Percentiles rank a stretch among this genome's conserved stretches.
Evolutionary conservation across 2,888 invertebrate species (phyloP).

Genomic region (Ypsolopha scabrella): DNA sequence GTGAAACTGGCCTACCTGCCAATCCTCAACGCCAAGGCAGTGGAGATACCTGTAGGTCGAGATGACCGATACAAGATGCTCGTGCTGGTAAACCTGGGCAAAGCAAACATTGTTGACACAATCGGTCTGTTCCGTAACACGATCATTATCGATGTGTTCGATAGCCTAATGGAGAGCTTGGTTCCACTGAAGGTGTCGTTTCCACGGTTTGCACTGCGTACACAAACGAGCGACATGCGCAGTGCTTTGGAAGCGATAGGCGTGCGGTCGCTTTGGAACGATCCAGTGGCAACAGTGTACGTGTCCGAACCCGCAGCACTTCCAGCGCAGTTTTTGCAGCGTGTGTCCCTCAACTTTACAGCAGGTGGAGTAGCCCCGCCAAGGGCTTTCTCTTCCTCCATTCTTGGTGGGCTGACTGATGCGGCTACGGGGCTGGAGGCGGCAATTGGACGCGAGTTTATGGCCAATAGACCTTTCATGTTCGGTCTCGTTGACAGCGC

Average conservation of each 20-base stretch:
- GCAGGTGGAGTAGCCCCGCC: neutral
- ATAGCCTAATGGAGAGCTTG: conserved; percentile 16
- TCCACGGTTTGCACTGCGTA: conserved; percentile 19
- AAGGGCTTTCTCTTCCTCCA: conserved; percentile 1
- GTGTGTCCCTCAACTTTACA: neutral
- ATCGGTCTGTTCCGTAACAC: conserved; percentile 16
- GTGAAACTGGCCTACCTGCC: conserved; percentile 20
- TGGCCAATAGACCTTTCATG: conserved; percentile 1
- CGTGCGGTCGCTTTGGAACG: conserved; percentile 16
- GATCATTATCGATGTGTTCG: conserved; percentile 16
- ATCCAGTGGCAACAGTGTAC: conserved; percentile 9
- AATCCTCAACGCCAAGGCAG: conserved; percentile 17
- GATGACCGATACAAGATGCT: conserved; percentile 15
- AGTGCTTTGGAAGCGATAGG: conserved; percentile 18
- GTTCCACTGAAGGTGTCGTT: conserved; percentile 23
- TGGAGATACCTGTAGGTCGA: conserved; percentile 24
- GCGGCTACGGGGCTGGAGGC: conserved; percentile 30
- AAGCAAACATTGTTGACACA: conserved; percentile 9
- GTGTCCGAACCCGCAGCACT: no score
- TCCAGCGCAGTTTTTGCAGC: neutral
- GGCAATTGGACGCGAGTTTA: conserved; percentile 11
- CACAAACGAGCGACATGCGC: conserved; percentile 18
- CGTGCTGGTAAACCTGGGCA: conserved; percentile 11
- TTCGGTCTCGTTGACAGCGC: conserved; percentile 3
- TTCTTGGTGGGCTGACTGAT: neutral